Evolutionary conservation across 2,888 invertebrate genomes (phyloP), one percentile per base, ranked within the genome.

Genomic region (Zaprionus lineosus): DNA sequence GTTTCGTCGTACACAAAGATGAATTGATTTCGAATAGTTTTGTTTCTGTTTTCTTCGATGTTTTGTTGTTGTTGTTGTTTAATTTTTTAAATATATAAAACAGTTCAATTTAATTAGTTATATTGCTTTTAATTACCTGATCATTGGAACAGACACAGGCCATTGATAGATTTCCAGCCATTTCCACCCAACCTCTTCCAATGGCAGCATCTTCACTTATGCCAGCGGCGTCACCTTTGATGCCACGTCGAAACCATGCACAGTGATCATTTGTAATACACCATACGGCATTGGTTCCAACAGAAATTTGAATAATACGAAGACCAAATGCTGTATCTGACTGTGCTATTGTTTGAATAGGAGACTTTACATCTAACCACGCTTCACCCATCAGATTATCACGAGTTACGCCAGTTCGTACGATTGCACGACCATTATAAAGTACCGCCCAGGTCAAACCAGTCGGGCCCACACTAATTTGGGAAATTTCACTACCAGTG

Each of bases 391-490:
- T 84, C 2, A 89, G 68, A 47, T 87, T 87, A 82, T 96, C 95
- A 84, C 96, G 93, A 5, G 94, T 95, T n/a, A 97, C 92, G 16
- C 96, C 96, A 55, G 94, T 93, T 63, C 98, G 93, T 43, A 97
- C 94, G 34, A 97, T 91, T 15, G 94, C 95, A 74, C 94, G 92
- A 0, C 98, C 98, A 85, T 95, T 94, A 92, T 95, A 94, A 2
- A 97, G 92, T 26, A 96, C 92, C 6, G 95, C 95, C 97, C 98
- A 98, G 0, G 97, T 95, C 50, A 96, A 91, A 0, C 97, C 97
- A 4, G 95, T 94, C 1, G 96, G 93, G 0, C 97, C 97, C 14
- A 97, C 95, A 86, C 94, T 94, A 40, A 98, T 93, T 90, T 96
- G 96, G 85, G 93, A 93, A 4, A 97, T 94, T 91, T 97, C 97